A percentile compares a stretch with the other conserved stretches of the same genome.
These are phyloP conservation scores for Sorex maritimensis DNA, from an alignment of 2,797 vertebrate genomes.

Conservation along the genomic window DNA sequence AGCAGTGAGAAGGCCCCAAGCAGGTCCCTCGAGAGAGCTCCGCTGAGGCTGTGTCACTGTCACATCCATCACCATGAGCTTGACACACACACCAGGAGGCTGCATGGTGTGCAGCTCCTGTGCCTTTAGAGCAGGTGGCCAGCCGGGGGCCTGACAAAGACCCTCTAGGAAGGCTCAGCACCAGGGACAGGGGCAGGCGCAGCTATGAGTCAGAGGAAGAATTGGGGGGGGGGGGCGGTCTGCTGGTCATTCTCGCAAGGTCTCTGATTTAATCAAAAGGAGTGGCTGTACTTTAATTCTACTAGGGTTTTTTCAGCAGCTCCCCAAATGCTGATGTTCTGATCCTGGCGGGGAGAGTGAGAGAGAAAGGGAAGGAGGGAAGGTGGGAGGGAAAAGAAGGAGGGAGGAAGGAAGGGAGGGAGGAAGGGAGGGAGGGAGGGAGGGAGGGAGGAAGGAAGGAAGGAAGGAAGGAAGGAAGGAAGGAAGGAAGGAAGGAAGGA, in stretches of 20 bases:
- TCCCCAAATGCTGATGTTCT: constrained; percentile 7
- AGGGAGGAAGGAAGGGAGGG: no score
- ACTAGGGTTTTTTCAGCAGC: not conserved
- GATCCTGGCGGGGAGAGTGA: not conserved
- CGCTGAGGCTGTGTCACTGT: not conserved
- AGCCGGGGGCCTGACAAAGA: not conserved
- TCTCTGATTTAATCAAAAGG: constrained; percentile 45
- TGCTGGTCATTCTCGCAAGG: not conserved
- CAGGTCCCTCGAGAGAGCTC: not conserved
- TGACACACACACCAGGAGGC: not conserved
- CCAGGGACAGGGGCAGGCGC: constrained; percentile 66
- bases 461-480: no score
- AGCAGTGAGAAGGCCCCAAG: not conserved
- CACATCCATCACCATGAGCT: constrained; percentile 2
- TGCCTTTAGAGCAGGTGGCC: not conserved
- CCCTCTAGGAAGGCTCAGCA: constrained; percentile 54
- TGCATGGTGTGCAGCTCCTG: not conserved
- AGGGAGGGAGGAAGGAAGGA: no score
- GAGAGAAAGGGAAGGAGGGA: no score
- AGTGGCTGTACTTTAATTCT: not conserved
- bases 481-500: no score
- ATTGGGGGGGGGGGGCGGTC: not conserved
- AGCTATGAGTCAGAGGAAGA: not conserved
- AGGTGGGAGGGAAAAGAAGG: no score
- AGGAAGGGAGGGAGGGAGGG: no score